A percentile compares a stretch with the other conserved stretches of the same genome.
Conservation (phyloP, 2,797 vertebrate species). For the Diplodus sargus region DNA sequence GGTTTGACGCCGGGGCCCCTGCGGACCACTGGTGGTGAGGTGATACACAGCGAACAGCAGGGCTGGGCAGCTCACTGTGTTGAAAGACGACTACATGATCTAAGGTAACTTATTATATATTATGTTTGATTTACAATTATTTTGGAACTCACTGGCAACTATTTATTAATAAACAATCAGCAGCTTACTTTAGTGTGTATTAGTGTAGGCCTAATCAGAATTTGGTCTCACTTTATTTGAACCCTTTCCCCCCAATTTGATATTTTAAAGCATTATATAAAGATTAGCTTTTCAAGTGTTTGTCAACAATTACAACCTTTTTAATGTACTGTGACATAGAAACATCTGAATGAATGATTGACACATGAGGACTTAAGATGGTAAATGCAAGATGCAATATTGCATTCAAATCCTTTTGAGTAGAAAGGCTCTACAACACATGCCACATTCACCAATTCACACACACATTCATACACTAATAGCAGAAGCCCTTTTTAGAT, state of each 20-base stretch:
- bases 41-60: constrained; percentile 46
- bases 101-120: background rate
- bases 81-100: constrained; percentile 24
- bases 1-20: constrained; percentile 47
- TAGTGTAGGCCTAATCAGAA: background rate
- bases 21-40: constrained; percentile 42
- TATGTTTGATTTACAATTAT: background rate
- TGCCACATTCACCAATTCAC: too few relatives aligned
- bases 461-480: too few relatives aligned
- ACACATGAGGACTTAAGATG: too few relatives aligned
- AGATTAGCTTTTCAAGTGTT: too few relatives aligned
- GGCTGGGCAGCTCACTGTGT: constrained; percentile 17
- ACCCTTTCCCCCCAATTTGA: background rate
- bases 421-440: too few relatives aligned
- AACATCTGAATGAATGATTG: too few relatives aligned
- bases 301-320: too few relatives aligned
- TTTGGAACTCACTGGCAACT: background rate
- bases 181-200: background rate
- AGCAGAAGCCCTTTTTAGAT: too few relatives aligned
- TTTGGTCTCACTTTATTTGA: background rate
- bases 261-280: background rate
- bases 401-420: too few relatives aligned
- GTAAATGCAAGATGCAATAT: too few relatives aligned
- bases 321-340: too few relatives aligned
- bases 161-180: background rate